Evolutionary conservation across 2,797 vertebrate genomes (phyloP), one percentile per base, ranked within the genome.

Genomic region (Tenualosa ilisha): DNA sequence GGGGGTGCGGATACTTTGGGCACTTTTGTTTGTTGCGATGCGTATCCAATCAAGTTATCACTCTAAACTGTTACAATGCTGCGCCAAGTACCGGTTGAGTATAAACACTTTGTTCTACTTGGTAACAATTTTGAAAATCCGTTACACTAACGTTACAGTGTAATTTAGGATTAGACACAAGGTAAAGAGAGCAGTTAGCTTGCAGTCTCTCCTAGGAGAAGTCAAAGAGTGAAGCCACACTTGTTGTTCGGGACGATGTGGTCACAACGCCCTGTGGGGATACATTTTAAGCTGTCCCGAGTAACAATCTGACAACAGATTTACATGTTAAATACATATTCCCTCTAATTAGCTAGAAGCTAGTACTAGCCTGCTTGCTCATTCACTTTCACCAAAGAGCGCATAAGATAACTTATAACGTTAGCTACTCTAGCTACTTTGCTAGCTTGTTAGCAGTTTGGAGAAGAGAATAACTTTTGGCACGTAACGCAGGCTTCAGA

Each of bases 381-480:
- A 82, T 37, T 61, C 40, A 59, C 53, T 40, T 63, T 46, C 49
- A 84, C 43, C 22, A 46, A 11, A 46, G 56, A 81, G 37, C 72
- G 40, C 54, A 56, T 43, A 56, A 63, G 56, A 22, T 81, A 51
- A 50, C 63, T 72, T 46, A 46, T 46, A 46, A 46, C 46, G 46
- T 46, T 59, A 81, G 51, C 31, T 20, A 43, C 63, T 54, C 37
- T 89, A 91, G 83, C 83, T 92, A 43, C 88, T 91, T 88, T 91
- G 59, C 89, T 91, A 91, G 91, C 89, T 93, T 90, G 89, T 90
- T 91, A 92, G 90, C 93, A 90, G 88, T 87, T 87, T 65, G 17
- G 88, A 24, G 40, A 26, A 24, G 68, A 75, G 31, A 17, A 75
- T 6, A 75, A 75, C 31, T 75, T 75, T 75, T 75, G 68, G 31